Conservation (phyloP, 2,113 vertebrate genomes). For the Pachycephala philippinensis region DNA sequence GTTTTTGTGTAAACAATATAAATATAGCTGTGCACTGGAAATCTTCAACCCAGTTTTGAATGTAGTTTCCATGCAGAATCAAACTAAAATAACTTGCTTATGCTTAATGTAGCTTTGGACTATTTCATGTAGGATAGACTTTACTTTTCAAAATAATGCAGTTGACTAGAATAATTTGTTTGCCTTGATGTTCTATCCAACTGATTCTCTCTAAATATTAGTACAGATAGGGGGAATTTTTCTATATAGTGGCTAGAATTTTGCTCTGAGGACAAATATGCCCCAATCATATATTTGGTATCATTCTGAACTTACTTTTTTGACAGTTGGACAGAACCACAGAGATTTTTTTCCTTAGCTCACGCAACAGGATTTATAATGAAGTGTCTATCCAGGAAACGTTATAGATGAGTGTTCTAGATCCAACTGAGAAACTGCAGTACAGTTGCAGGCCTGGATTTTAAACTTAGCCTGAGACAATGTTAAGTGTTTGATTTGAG, state of each 20-base stretch:
- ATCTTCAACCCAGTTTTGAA: conserved; percentile 36
- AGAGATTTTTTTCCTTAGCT: neutral
- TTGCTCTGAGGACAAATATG: neutral
- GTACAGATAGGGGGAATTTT: neutral
- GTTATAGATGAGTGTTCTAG: neutral
- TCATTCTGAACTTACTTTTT: neutral
- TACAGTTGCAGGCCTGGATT: neutral
- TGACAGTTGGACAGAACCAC: neutral
- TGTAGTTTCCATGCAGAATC: conserved; percentile 9
- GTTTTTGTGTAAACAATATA: conserved; percentile 45
- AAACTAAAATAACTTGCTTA: conserved; percentile 44
- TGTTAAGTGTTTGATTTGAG: neutral
- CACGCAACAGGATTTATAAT: neutral
- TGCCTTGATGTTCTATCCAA: neutral
- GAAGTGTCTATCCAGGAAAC: neutral
- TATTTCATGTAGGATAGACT: neutral
- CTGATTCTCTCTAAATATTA: neutral
- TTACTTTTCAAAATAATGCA: neutral
- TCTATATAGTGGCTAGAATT: neutral
- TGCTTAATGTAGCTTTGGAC: neutral
- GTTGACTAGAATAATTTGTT: neutral
- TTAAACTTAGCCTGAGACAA: neutral
- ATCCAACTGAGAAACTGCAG: neutral
- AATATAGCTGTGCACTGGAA: conserved; percentile 37
- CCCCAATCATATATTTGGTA: neutral